Evolutionary conservation across 2,113 vertebrate species (phyloP), one percentile per base, ranked within the genome.

Genomic region (Oncorhynchus kisutch): DNA sequence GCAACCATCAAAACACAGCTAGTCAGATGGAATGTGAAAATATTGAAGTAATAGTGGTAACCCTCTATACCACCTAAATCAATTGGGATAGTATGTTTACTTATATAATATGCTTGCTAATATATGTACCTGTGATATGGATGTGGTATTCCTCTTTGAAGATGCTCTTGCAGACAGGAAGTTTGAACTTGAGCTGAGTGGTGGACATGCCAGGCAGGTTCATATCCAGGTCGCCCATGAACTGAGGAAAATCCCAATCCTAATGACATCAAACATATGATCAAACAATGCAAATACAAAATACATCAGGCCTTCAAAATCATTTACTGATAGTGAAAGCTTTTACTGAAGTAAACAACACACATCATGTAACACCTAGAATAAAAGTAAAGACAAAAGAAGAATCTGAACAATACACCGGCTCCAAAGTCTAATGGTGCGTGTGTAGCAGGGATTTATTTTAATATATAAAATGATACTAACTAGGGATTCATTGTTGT

Each of bases 211-310:
- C 98, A 3, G 98, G 98, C 64, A 99, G 94, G 86, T 99, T 99
- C 82, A 99, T 94, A 84, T 99, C 97, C 74, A 99, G 93, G 82
- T 97, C 95, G 25, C 97, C 98, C 96, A 99, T 98, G 89, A 99
- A 99, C 84, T 99, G 97, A 75, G 97, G 97, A 89, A 99, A 99
- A 81, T 99, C 96, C 97, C 97, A 99, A 85, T 99, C 98, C 98
- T 99, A 45, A 45, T 45, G 9, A 11, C 39, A 45, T 2, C 20
- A 27, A 65, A 24, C 65, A 67, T 29, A 27, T 14, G 14, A 9
- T 27, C 5, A 18, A 31, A 18, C 24, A 31, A 29, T 18, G 67
- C 12, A 54, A 54, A 16, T 67, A 18, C 14, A 13, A 31, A 29
- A 13, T 29, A 67, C 51, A 54, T 18, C 51, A 3, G 16, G 4